A percentile compares a stretch with the other conserved stretches of the same genome.
Conservation (phyloP, 2,113 vertebrate species). For the Microcebus tavaratra region DNA sequence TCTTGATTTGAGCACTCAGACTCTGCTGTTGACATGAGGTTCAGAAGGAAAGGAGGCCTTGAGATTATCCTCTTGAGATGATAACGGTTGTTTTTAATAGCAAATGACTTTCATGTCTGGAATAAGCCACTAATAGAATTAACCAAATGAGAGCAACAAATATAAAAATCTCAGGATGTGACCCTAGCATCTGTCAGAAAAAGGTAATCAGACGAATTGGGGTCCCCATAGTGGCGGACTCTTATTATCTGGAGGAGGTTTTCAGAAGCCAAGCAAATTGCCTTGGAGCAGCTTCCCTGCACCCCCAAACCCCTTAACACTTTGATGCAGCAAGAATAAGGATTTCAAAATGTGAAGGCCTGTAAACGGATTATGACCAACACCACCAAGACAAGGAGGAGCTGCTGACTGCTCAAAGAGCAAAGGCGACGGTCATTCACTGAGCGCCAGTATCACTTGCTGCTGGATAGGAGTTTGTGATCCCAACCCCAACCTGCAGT, state of each 20-base stretch:
- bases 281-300: background rate
- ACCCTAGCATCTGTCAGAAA: constrained; percentile 28
- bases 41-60: constrained; percentile 46
- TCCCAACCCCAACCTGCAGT: background rate
- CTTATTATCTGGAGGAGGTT: constrained; percentile 50
- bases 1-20: background rate
- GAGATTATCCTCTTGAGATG: constrained; percentile 52
- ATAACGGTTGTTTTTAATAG: constrained; percentile 61
- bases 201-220: constrained; percentile 54
- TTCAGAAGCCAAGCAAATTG: constrained; percentile 63
- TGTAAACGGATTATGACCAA: constrained; percentile 53
- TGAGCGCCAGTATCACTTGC: background rate
- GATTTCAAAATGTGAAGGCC: constrained; percentile 71
- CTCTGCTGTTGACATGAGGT: background rate
- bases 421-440: background rate
- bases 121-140: constrained; percentile 68
- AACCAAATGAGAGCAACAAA: constrained; percentile 58
- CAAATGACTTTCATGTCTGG: constrained; percentile 58
- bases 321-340: constrained; percentile 35
- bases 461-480: background rate
- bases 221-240: background rate
- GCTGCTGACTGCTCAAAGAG: background rate
- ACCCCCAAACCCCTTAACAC: background rate
- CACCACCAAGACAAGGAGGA: background rate
- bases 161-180: constrained; percentile 45